A percentile compares a stretch with the other conserved stretches of the same genome.
Conservation (phyloP, 2,888 invertebrate genomes). For the Eupithecia tripunctaria region DNA sequence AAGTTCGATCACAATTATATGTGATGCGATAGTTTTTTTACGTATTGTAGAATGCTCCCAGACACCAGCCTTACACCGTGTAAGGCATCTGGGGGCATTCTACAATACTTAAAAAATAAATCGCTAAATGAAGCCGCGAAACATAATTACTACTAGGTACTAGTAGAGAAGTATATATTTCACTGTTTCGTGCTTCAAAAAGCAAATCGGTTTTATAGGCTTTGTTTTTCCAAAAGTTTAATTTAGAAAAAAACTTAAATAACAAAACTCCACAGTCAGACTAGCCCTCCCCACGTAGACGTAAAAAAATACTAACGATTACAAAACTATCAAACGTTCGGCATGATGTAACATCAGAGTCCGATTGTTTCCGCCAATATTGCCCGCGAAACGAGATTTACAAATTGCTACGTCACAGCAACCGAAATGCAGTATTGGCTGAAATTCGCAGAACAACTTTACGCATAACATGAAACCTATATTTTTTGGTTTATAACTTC, state of each 20-base stretch:
- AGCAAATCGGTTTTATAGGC: background rate
- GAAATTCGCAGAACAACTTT: background rate
- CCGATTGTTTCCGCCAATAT: background rate
- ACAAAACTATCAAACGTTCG: background rate
- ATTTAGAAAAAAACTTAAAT: too few species aligned
- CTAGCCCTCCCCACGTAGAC: background rate
- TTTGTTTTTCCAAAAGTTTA: background rate
- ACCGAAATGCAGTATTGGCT: background rate
- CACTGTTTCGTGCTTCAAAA: background rate
- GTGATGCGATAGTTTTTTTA: too few species aligned
- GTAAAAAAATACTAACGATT: background rate
- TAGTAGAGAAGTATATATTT: background rate
- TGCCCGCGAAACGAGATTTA: conserved; percentile 2
- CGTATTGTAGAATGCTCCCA: too few species aligned
- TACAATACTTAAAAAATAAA: too few species aligned
- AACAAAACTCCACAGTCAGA: background rate
- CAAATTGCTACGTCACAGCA: background rate
- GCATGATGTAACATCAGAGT: background rate
- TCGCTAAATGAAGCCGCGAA: too few species aligned
- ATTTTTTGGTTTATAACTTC: background rate
- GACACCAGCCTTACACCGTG: too few species aligned
- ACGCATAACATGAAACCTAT: background rate
- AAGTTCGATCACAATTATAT: too few species aligned
- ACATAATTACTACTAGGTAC: too few species aligned
- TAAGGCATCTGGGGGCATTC: too few species aligned